Base-by-base conservation (phyloP, 2,888 invertebrate genomes). In the Pyrocoelia pectoralis region DNA sequence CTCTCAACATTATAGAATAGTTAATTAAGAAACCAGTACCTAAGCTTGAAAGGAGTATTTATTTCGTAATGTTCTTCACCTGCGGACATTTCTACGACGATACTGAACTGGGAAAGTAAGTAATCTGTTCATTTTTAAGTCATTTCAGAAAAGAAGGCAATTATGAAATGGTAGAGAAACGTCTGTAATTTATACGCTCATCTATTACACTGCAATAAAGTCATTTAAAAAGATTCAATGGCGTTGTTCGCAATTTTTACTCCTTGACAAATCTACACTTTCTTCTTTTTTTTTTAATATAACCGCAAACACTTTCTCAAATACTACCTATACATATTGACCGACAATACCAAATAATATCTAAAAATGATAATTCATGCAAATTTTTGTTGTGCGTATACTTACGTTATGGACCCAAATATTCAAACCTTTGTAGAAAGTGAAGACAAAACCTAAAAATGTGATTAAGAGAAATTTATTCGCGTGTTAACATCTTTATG, bases 391-490 rank as follows among this genome's bases (percentile, higher is more conserved):
- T n/a, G n/a, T n/a, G n/a, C n/a, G 24, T 5, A 24, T 5, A 24
- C 4, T 24, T 24, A 24, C 24, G 6, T 24, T 24, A 24, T 6
- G 24, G 6, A 24, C 24, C 6, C 6, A 33, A n/a, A 33, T 3
- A 46, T 46, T 46, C 6, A 17, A 46, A 17, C 17, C 1, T 46
- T 46, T 10, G 8, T 46, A 46, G 46, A 46, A 46, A 46, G 46
- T 46, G 46, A n/a, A 18, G 15, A 17, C 15, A 18, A 46, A 46
- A n/a, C 2, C 33, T n/a, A 33, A 33, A 15, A 18, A 46, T 18
- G 46, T 18, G 15, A 46, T 46, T 46, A 46, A 46, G 46, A 46
- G 46, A 46, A 46, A 46, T 46, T 46, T 17, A 5, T 17, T 46
- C 15, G 46, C 46, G 46, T 46, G 46, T 15, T 46, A 17, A 17